A percentile compares a stretch with the other conserved stretches of the same genome.
Conservation (phyloP, 2,113 vertebrate genomes). For the Xenopus laevis region DNA sequence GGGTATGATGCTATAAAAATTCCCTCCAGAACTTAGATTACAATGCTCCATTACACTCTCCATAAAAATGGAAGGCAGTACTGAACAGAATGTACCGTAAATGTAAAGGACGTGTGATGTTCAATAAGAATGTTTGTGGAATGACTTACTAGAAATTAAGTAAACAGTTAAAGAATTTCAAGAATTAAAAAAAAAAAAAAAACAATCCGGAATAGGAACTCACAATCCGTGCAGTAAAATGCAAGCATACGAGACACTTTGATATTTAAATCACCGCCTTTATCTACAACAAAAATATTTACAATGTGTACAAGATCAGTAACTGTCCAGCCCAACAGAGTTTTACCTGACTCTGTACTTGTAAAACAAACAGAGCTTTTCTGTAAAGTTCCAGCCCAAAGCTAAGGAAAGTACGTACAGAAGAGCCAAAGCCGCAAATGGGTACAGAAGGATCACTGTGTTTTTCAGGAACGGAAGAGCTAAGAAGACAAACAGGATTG, state of each 20-base stretch:
- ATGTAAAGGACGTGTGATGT: no score
- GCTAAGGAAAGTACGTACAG: constrained; percentile 87
- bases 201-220: no score
- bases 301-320: constrained; percentile 60
- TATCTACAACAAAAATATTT: constrained; percentile 65
- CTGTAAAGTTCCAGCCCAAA: constrained; percentile 94
- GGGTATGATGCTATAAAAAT: no score
- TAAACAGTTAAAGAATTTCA: no score
- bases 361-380: constrained; percentile 87
- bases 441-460: constrained; percentile 89
- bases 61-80: constrained; percentile 16
- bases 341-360: constrained; percentile 85
- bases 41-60: no score
- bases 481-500: constrained; percentile 46
- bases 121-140: no score
- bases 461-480: constrained; percentile 92
- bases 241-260: no score
- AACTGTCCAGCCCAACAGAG: constrained; percentile 21
- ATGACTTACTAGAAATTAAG: no score
- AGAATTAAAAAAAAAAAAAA: no score
- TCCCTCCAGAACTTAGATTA: no score
- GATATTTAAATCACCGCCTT: constrained; percentile 51
- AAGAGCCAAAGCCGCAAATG: constrained; percentile 81
- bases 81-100: not conserved
- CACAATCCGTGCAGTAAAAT: no score